Base-by-base conservation (phyloP, 2,797 vertebrate genomes). In the Bryconaethiops microstoma region DNA sequence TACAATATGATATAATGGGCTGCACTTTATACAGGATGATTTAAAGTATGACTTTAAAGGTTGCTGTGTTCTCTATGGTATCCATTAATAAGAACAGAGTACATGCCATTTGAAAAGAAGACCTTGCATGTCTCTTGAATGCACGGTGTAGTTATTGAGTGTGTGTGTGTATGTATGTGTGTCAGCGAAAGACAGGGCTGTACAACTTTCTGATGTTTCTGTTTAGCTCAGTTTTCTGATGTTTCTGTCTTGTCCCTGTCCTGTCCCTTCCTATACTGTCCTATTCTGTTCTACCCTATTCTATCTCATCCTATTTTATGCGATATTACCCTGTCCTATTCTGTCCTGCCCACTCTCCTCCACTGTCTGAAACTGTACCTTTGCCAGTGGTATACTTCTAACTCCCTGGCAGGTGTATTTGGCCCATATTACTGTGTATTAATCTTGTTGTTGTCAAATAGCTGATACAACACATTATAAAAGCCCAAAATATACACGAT, bases 141-240 rank as follows among this genome's bases (percentile, higher is more conserved):
- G 10, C 10, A 21, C 14, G 3, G 29, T 29, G 29, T 29, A 29
- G 29, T 29, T 29, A 3, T 3, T 29, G 29, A 29, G 29, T 23
- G 2, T 12, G 25, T 65, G 17, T n/a, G 21, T 48, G 7, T 23
- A 2, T 12, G 25, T 65, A 25, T n/a, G 21, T 48, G 7, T 35
- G 40, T 62, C 14, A 17, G 59, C 63, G 50, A 0, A 8, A 9
- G 50, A 29, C 25, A 23, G 5, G 57, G 40, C 76, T 69, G 7
- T 50, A 59, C 48, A 29, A 60, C 17, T 35, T 78, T 60, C 39
- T 48, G 54, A 70, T 57, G 65, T 14, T 59, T 42, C 65, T 55
- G 12, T 77, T 67, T 77, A 54, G 29, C 75, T 40, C 50, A 55
- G 45, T 67, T 1, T 19, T 42, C 19, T 77, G 7, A 17, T 25